A percentile compares a stretch with the other conserved stretches of the same genome.
Conservation (phyloP, 2,888 invertebrate genomes). For the Mythimna impura region DNA sequence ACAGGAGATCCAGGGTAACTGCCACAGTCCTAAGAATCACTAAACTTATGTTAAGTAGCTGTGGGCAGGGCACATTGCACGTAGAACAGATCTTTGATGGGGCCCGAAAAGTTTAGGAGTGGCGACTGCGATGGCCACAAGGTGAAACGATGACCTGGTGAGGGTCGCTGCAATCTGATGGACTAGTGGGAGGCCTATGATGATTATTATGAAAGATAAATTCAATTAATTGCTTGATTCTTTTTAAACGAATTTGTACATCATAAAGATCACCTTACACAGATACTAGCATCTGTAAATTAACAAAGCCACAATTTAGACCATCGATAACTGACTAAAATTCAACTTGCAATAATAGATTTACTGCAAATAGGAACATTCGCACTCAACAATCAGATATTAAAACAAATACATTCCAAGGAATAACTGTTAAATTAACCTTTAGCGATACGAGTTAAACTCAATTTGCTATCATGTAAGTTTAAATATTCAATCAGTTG, state of each 20-base stretch:
- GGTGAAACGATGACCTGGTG: too few species aligned
- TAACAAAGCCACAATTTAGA: conserved; percentile 8
- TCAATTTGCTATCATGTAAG: conserved; percentile 65
- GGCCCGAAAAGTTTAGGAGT: too few species aligned
- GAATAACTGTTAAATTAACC: conserved; percentile 57
- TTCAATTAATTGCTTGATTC: neutral
- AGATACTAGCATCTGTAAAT: neutral
- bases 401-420: conserved; percentile 55
- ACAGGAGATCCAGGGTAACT: too few species aligned
- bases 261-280: neutral
- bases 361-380: conserved; percentile 63
- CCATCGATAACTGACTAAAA: conserved; percentile 18
- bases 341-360: conserved; percentile 25
- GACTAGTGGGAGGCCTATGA: too few species aligned
- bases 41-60: too few species aligned
- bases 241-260: neutral
- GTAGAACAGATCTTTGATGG: too few species aligned
- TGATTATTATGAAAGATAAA: conserved; percentile 10
- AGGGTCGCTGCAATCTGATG: too few species aligned
- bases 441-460: conserved; percentile 56
- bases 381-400: conserved; percentile 49
- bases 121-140: too few species aligned
- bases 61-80: too few species aligned
- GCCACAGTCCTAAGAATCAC: too few species aligned
- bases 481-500: conserved; percentile 64